Evolutionary conservation across 2,113 vertebrate genomes (phyloP).

Genomic region (Choloepus hoffmanni): DNA sequence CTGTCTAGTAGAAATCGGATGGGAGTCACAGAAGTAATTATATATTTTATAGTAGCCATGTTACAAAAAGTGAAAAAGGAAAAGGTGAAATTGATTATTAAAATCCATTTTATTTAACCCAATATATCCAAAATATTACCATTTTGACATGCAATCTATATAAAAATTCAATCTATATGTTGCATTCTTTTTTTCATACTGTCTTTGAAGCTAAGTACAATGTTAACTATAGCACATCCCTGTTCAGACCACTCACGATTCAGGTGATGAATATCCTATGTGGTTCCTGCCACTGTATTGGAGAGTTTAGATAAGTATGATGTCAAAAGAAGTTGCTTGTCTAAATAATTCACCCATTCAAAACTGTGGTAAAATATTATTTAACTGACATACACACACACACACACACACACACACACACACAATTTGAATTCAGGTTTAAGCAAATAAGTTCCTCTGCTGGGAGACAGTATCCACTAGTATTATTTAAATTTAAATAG

Average conservation of each 20-base stretch:
- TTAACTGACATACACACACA: background rate
- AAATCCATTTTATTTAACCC: background rate
- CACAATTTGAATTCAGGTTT: background rate
- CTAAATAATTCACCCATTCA: background rate
- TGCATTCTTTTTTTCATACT: background rate
- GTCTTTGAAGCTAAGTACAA: background rate
- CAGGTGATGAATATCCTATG: background rate
- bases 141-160: background rate
- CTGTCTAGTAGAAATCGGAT: background rate
- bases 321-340: background rate
- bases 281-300: fast-evolving
- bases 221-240: background rate
- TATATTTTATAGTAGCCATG: background rate
- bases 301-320: fast-evolving
- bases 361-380: background rate
- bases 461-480: background rate
- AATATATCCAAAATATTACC: background rate
- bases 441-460: background rate
- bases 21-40: background rate
- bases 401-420: no score
- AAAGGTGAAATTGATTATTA: background rate
- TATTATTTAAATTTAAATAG: background rate
- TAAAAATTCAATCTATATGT: background rate
- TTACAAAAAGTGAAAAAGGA: background rate
- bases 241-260: background rate